Evolutionary conservation across 2,888 invertebrate genomes (phyloP), one percentile per base, ranked within the genome.

Genomic region (Miltochrista miniata): DNA sequence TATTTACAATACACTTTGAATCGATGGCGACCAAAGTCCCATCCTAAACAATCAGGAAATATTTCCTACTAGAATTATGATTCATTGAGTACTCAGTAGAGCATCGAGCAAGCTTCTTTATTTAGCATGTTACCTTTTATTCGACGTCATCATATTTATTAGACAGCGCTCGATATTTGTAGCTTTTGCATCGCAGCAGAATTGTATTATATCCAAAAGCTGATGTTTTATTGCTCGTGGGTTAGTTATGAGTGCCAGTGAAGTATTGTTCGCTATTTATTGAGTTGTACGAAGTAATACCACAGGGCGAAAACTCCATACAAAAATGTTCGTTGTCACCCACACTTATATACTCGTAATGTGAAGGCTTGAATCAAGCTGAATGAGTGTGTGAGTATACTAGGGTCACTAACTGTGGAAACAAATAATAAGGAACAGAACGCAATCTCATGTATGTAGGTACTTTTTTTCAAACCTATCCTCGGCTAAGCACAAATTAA

Each of bases 251-350:
- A 24, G 48, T 65, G 49, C 61, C 60, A 53, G 43, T 42, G 46
- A 52, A 54, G 13, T 59, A 63, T 63, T 68, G 59, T 68, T 64
- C 62, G 50, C 55, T 64, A 54, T 67, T 64, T 71, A 69, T 66
- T 66, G 64, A 61, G 52, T 68, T 66, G 70, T 74, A 71, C 58
- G 69, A 75, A 73, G 62, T 59, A 61, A 56, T 24, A 4, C 5
- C 5, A 24, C 5, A 24, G 5, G n/a, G n/a, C n/a, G n/a, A n/a
- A n/a, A n/a, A n/a, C n/a, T n/a, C n/a, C n/a, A n/a, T n/a, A n/a
- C n/a, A n/a, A n/a, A n/a, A n/a, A n/a, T n/a, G n/a, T n/a, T n/a
- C n/a, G n/a, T n/a, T n/a, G n/a, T n/a, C n/a, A n/a, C n/a, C n/a
- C n/a, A n/a, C n/a, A n/a, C n/a, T n/a, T n/a, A n/a, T n/a, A n/a